Base-by-base conservation (phyloP, 2,113 vertebrate species). In the Propithecus coquereli region DNA sequence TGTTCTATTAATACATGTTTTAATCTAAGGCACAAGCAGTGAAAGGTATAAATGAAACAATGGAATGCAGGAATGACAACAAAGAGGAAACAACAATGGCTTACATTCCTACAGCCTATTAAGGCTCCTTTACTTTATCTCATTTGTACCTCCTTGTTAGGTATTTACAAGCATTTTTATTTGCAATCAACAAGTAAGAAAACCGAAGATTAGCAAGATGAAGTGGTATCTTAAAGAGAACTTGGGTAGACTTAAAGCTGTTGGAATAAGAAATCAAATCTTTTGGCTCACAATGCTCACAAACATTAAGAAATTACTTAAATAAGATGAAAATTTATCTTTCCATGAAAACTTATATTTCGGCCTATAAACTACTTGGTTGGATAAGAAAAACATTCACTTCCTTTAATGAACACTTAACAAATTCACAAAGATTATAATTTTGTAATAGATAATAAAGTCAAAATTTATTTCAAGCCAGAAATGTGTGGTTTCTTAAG, bases 371-470 rank as follows among this genome's bases (percentile, higher is more conserved):
- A 68, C 3, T 32, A 70, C 43, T 90, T 92, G 6, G 23, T 84
- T 71, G 13, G 27, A 76, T 70, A 91, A 91, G 40, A 32, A 94
- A 95, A 86, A 50, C 11, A 91, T 37, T 34, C 1, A 50, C 11
- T 91, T 93, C 43, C 32, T 83, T 90, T 83, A 77, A 76, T 54
- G 27, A 86, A 73, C 8, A 70, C 2, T 92, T 30, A 84, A 57
- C 10, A 5, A 91, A 57, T 9, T 77, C 18, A 70, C 16, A 16
- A 59, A 82, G 34, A 76, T 70, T 87, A 74, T 90, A 91, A 90
- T 84, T 87, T 85, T 94, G 3, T 77, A 81, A 79, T 66, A 40
- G 87, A 87, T 47, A 71, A 90, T 80, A 76, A 80, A 96, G 45
- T 18, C 37, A 90, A n/a, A 87, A 76, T 85, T 82, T 80, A 92